Percentiles rank a stretch among this genome's conserved stretches.
Evolutionary conservation across 2,888 invertebrate genomes (phyloP).

Genomic region (Lepeophtheirus nordmannii): DNA sequence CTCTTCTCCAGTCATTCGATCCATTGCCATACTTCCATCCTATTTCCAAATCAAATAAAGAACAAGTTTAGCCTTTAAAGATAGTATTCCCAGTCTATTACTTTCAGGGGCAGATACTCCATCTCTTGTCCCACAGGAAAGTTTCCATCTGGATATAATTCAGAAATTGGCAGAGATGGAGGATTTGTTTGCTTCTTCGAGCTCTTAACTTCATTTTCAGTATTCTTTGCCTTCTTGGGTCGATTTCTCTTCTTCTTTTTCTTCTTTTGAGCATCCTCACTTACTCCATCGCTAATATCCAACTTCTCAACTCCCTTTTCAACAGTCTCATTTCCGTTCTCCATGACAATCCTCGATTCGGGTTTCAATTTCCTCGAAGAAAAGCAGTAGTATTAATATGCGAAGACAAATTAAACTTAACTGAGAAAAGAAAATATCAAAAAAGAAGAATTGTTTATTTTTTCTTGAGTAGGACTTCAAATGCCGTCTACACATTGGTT

Average conservation of each 20-base stretch:
- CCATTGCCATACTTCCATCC: conserved; percentile 53
- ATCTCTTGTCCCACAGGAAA: conserved; percentile 80
- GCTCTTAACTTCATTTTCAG: conserved; percentile 15
- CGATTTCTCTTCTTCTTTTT: conserved; percentile 41
- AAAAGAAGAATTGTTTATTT: too few relatives aligned
- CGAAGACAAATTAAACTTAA: too few relatives aligned
- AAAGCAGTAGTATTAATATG: too few relatives aligned
- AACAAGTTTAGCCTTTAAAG: too few relatives aligned
- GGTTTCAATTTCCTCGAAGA: too few relatives aligned
- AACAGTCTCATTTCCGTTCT: background rate
- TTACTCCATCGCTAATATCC: background rate
- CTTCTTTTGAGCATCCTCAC: conserved; percentile 24
- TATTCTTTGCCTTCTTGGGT: conserved; percentile 29
- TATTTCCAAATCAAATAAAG: background rate
- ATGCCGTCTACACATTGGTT: too few relatives aligned
- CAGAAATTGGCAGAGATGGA: conserved; percentile 68
- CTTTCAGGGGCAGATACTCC: conserved; percentile 59
- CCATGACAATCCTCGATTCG: background rate
- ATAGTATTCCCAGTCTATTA: conserved; percentile 33
- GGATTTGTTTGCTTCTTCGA: conserved; percentile 51
- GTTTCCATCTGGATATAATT: conserved; percentile 64
- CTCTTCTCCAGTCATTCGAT: conserved; percentile 69
- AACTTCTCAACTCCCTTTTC: conserved; percentile 1
- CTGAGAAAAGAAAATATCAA: too few relatives aligned
- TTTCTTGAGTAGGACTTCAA: too few relatives aligned